phyloP scores from a whole-genome alignment of 1,140 invertebrate species.

The Drosophila baimaii region DNA sequence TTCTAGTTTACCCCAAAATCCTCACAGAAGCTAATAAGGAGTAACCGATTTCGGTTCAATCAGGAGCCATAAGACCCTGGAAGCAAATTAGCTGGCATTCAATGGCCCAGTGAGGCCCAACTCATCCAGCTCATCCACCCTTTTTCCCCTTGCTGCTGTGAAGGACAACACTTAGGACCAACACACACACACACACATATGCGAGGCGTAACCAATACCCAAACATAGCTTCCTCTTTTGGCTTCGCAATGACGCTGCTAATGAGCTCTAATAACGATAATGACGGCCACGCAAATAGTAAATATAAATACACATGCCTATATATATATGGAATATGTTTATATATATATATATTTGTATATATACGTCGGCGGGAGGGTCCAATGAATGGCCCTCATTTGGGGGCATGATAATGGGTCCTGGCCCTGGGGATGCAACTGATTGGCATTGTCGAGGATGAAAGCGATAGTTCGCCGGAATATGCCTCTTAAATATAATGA shows the following conservation, averaged over 20 bases:
- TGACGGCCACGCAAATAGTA: slow-evolving; percentile 61
- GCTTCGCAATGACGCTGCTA: slow-evolving; percentile 58
- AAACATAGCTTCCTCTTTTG: slow-evolving; percentile 29
- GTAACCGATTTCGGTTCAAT: slow-evolving; percentile 20
- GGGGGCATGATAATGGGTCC: slow-evolving; percentile 34
- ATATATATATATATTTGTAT: slow-evolving; percentile 18
- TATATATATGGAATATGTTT: slow-evolving; percentile 25
- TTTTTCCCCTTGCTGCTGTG: neutral
- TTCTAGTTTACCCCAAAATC: neutral
- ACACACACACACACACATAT: slow-evolving; percentile 8
- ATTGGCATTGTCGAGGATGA: slow-evolving; percentile 51
- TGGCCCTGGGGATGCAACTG: slow-evolving; percentile 46
- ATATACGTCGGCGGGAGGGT: slow-evolving; percentile 12
- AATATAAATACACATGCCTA: slow-evolving; percentile 48
- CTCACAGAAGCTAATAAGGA: neutral
- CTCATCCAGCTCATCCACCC: neutral
- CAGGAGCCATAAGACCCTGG: slow-evolving; percentile 3
- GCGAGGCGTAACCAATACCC: slow-evolving; percentile 7
- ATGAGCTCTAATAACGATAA: slow-evolving; percentile 78
- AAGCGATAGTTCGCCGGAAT: slow-evolving; percentile 53
- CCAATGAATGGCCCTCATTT: slow-evolving; percentile 55
- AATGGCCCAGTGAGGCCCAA: slow-evolving; percentile 21
- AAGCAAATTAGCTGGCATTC: slow-evolving; percentile 53
- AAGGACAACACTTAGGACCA: slow-evolving; percentile 36
- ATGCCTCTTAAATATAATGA: slow-evolving; percentile 64